These are phyloP conservation scores for Drosophila sproati DNA, from an alignment of 1,140 invertebrate species.

Conservation along the genomic window DNA sequence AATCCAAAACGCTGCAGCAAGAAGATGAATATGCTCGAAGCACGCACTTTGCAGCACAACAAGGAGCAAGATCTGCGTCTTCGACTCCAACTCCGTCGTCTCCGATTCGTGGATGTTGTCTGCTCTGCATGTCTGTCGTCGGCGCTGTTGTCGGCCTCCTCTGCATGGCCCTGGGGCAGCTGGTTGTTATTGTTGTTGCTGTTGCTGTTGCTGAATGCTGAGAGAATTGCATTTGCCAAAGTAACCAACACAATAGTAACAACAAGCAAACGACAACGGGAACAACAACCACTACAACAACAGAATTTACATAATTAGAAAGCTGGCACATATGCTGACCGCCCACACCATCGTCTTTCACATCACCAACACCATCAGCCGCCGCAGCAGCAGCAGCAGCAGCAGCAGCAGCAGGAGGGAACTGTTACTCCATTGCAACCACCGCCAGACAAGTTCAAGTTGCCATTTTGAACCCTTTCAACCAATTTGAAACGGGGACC, in stretches of 20 bases:
- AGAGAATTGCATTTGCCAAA: slow-evolving; percentile 15
- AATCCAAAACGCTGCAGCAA: slow-evolving; percentile 73
- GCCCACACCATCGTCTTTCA: slow-evolving; percentile 33
- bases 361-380: background rate
- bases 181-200: slow-evolving; percentile 37
- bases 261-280: slow-evolving; percentile 14
- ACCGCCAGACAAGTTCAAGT: slow-evolving; percentile 77
- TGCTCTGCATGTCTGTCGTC: slow-evolving; percentile 51
- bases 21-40: slow-evolving; percentile 83
- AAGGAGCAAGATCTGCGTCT: slow-evolving; percentile 10
- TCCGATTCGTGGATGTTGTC: slow-evolving; percentile 37
- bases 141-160: slow-evolving; percentile 31
- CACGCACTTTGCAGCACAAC: slow-evolving; percentile 72
- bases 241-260: slow-evolving; percentile 17
- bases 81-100: slow-evolving; percentile 14
- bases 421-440: slow-evolving; percentile 50
- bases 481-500: slow-evolving; percentile 63
- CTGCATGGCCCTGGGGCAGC: slow-evolving; percentile 42
- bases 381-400: too few relatives aligned
- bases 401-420: background rate
- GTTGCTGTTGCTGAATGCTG: slow-evolving; percentile 24
- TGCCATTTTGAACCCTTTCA: slow-evolving; percentile 76
- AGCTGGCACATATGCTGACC: slow-evolving; percentile 71
- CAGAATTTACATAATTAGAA: slow-evolving; percentile 80
- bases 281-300: slow-evolving; percentile 26